A percentile compares a stretch with the other conserved stretches of the same genome.
These are phyloP conservation scores for Drosophila santomea DNA, from an alignment of 1,140 invertebrate species.

Conservation along the genomic window DNA sequence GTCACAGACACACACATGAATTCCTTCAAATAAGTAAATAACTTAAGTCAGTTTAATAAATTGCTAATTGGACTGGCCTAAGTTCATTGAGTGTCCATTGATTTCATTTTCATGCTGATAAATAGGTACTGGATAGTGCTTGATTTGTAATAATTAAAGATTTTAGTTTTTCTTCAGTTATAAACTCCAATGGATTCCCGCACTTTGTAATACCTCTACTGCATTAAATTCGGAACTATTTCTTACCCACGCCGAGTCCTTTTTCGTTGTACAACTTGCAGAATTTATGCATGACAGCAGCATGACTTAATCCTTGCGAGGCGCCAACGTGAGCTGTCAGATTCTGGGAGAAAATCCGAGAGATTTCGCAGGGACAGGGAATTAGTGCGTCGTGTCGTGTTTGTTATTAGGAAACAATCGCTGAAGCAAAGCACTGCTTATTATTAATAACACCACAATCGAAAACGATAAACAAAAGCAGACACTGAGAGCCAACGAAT, in stretches of 20 bases:
- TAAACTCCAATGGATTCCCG: no score
- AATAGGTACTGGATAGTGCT: no score
- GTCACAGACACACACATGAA: neutral
- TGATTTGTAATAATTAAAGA: no score
- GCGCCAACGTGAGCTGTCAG: constrained; percentile 63
- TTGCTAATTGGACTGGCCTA: neutral
- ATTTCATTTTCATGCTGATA: no score
- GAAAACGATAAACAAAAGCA: constrained; percentile 46
- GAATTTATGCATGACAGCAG: constrained; percentile 75
- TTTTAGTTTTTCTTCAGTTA: no score
- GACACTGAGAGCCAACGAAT: neutral
- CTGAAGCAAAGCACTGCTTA: constrained; percentile 32
- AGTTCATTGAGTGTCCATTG: no score
- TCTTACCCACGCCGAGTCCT: neutral
- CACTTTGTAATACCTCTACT: neutral
- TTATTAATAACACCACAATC: constrained; percentile 64
- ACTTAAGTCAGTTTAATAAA: neutral
- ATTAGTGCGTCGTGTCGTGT: constrained; percentile 26
- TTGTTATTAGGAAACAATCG: constrained; percentile 52
- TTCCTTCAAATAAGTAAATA: neutral
- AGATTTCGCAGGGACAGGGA: constrained; percentile 21
- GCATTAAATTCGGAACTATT: neutral
- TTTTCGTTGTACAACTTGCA: constrained; percentile 60
- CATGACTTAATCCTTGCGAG: constrained; percentile 68
- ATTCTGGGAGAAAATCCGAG: constrained; percentile 28